Evolutionary conservation across 1,140 invertebrate species (phyloP), one percentile per base, ranked within the genome.

Genomic region (Spodoptera frugiperda): DNA sequence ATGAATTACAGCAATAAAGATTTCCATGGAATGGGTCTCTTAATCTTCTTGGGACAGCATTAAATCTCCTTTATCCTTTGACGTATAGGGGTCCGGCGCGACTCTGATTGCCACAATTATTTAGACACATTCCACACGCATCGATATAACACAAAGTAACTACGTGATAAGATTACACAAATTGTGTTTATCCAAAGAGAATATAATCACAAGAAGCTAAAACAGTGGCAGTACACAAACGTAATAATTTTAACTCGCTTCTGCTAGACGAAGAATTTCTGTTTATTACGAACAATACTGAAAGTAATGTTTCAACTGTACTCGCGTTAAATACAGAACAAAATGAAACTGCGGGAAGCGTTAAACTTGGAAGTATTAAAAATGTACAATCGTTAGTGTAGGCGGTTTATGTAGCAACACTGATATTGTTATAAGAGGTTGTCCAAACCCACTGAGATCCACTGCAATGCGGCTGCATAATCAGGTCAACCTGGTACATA

Each of bases 51-150:
- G 14, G 65, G 48, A 54, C 53, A 70, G 53, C 55, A 77, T 54
- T 70, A 71, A 77, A 77, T 77, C 75, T 70, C 46, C 53, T 77
- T 77, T 77, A 77, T 77, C 75, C 75, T 77, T 77, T 77, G 75
- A 77, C 54, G 46, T 71, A 77, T 77, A 71, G 53, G 44, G 65
- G 63, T 70, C 65, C 49, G 25, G 44, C 75, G 46, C 44, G 46
- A 54, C 54, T 19, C 65, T 59, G 65, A 70, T 77, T 70, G 61
- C 44, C 19, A 15, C 75, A 61, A 77, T 77, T 61, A 77, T 30
- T 77, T 61, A 59, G 67, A 17, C 39, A 54, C 65, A 51, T 51
- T 68, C 46, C 51, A 49, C 51, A 68, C 30, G 53, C 39, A 68
- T 68, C 48, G 21, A 30, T 48, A 15, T 51, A 14, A 68, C 46